These are phyloP conservation scores for Theonella swinhoei DNA, from an alignment of 37 sponge, comb jelly and placozoan species.

Conservation along the genomic window DNA sequence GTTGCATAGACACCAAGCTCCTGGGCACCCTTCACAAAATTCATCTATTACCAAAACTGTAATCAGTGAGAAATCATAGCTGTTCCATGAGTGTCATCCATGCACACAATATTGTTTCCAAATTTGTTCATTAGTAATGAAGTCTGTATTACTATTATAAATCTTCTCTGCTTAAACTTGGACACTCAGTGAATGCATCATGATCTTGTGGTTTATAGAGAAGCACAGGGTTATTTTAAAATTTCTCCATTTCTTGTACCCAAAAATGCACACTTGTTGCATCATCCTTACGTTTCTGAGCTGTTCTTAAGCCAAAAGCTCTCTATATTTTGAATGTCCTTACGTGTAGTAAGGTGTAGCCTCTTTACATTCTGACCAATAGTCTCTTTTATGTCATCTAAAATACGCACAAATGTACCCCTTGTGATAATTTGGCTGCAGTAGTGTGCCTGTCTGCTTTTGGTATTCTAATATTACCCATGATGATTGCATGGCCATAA, in stretches of 20 bases:
- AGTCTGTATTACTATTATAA: slow-evolving; percentile 12
- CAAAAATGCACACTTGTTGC: slow-evolving; percentile 2
- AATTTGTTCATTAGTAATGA: background rate
- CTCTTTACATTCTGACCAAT: background rate
- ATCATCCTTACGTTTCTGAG: slow-evolving; percentile 31
- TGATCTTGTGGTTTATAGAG: slow-evolving; percentile 28
- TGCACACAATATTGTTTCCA: background rate
- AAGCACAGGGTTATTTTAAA: slow-evolving; percentile 7
- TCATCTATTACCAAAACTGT: slow-evolving; percentile 66
- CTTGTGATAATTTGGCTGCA: slow-evolving; percentile 33
- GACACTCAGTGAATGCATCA: too few species aligned
- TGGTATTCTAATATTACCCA: slow-evolving; percentile 17
- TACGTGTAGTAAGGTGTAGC: slow-evolving; percentile 14
- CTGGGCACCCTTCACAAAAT: slow-evolving; percentile 65
- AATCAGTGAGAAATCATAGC: slow-evolving; percentile 17
- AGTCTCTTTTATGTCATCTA: slow-evolving; percentile 27
- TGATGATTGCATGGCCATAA: slow-evolving; percentile 9
- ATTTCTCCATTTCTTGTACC: slow-evolving; percentile 25
- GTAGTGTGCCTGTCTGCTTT: background rate
- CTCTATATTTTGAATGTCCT: slow-evolving; percentile 41
- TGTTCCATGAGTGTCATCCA: slow-evolving; percentile 47
- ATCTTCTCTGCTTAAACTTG: slow-evolving; percentile 3
- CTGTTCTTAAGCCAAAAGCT: background rate
- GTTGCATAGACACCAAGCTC: slow-evolving; percentile 37
- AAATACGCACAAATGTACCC: slow-evolving; percentile 13